Conservation (phyloP, 2,797 vertebrate genomes). For the Acanthurus lineatus region DNA sequence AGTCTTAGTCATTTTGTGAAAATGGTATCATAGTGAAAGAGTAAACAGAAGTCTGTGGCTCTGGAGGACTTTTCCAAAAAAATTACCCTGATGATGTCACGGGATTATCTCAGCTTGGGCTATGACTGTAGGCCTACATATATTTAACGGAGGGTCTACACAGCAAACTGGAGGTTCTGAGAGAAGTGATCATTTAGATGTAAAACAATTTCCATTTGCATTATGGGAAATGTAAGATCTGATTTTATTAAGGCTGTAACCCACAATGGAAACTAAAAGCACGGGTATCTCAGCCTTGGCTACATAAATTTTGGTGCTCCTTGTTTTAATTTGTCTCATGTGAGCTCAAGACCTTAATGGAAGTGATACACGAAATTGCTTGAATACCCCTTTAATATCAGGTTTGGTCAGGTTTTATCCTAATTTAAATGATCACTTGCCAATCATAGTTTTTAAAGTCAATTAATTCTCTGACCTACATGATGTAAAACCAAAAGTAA, state of each 20-base stretch:
- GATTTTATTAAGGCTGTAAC: not conserved
- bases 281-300: not conserved
- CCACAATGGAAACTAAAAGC: not conserved
- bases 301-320: not conserved
- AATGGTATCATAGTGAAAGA: not conserved
- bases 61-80: not conserved
- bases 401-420: not conserved
- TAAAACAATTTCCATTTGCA: not conserved
- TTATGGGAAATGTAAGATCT: slow-evolving; percentile 9
- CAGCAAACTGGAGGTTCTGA: not conserved
- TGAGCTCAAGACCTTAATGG: not conserved
- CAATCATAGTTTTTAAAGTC: not conserved
- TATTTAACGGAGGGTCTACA: not conserved
- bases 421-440: too few relatives aligned
- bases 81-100: not conserved
- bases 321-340: not conserved
- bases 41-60: not conserved
- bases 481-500: not conserved
- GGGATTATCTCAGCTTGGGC: not conserved
- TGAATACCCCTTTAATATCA: not conserved
- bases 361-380: not conserved
- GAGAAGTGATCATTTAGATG: not conserved
- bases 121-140: not conserved
- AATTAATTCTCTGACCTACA: not conserved
- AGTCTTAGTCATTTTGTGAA: not conserved